phyloP scores from a whole-genome alignment of 2,113 vertebrate species.

The Rhynchopsitta pachyrhyncha region DNA sequence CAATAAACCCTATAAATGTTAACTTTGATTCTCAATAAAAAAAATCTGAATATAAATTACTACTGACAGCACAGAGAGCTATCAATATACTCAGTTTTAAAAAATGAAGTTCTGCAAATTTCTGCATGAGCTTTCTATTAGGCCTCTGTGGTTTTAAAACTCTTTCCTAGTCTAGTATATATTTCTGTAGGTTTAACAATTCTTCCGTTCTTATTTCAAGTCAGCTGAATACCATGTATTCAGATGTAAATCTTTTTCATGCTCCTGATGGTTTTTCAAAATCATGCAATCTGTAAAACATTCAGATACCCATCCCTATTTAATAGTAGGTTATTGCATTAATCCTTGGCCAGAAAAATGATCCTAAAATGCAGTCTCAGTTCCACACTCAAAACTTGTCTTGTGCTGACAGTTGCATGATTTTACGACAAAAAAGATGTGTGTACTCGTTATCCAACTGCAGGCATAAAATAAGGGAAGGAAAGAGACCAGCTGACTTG shows the following conservation, averaged over 20 bases:
- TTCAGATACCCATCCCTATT: background rate
- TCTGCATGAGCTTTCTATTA: background rate
- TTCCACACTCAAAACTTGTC: background rate
- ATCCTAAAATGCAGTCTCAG: background rate
- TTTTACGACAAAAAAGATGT: background rate
- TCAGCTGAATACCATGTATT: background rate
- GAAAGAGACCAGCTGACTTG: background rate
- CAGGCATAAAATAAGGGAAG: background rate
- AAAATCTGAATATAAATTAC: background rate
- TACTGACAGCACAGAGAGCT: background rate
- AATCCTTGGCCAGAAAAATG: background rate
- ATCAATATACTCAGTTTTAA: background rate
- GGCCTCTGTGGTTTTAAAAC: background rate
- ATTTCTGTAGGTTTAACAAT: background rate
- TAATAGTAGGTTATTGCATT: background rate
- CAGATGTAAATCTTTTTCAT: background rate
- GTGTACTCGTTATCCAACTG: background rate
- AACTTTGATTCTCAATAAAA: background rate
- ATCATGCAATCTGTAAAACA: background rate
- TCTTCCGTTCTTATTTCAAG: slow-evolving; percentile 1
- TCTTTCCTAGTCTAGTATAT: background rate
- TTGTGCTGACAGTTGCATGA: background rate
- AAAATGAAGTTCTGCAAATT: background rate
- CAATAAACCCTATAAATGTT: background rate
- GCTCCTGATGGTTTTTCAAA: background rate